Percentiles rank a stretch among this genome's conserved stretches.
Evolutionary conservation across 2,888 invertebrate species (phyloP).

Genomic region (Leptinotarsa peninsularis): DNA sequence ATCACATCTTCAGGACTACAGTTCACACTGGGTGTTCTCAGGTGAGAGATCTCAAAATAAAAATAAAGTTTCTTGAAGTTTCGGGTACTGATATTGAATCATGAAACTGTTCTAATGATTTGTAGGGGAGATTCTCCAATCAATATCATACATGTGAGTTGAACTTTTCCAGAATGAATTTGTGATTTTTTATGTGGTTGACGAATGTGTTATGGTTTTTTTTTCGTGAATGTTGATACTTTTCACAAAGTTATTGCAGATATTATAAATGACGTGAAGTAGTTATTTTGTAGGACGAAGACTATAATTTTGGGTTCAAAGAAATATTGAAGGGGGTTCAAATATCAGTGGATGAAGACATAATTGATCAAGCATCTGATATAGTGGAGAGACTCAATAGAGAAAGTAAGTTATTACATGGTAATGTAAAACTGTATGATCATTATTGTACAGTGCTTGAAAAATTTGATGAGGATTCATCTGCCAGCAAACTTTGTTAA

Average conservation of each 20-base stretch:
- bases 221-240: neutral
- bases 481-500: too few species aligned
- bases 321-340: conserved; percentile 47
- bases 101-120: neutral
- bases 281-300: conserved; percentile 48
- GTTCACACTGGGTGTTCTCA: conserved; percentile 77
- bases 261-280: conserved; percentile 5
- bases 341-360: conserved; percentile 35
- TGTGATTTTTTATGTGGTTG: neutral
- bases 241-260: too few species aligned
- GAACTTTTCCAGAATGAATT: neutral
- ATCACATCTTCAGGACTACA: conserved; percentile 79
- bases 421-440: too few species aligned
- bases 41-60: conserved; percentile 67
- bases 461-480: too few species aligned
- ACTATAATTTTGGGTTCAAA: conserved; percentile 46
- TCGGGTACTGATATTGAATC: neutral
- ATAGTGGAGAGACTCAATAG: conserved; percentile 30
- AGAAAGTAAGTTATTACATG: conserved; percentile 28
- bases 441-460: too few species aligned
- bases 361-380: conserved; percentile 37
- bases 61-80: too few species aligned
- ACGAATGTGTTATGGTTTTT: too few species aligned
- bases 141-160: conserved; percentile 30
- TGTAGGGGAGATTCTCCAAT: conserved; percentile 2